phyloP scores from a whole-genome alignment of 2,888 invertebrate species.

The Drosophila merina region DNA sequence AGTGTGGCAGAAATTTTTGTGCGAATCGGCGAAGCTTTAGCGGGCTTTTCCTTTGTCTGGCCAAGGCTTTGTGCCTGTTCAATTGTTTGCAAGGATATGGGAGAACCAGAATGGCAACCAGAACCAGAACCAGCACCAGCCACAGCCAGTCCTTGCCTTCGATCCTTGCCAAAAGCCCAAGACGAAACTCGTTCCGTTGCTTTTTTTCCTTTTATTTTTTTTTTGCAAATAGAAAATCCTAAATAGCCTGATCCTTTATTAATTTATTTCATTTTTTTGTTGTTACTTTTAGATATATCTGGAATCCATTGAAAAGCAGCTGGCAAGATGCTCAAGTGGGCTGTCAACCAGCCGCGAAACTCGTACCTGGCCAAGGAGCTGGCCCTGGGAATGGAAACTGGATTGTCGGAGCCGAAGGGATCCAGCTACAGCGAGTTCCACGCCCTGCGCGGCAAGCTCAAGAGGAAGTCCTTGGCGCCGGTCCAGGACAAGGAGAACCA shows the following conservation, averaged over 20 bases:
- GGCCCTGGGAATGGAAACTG: constrained; percentile 17
- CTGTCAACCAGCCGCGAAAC: constrained; percentile 77
- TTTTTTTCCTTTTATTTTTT: constrained; percentile 31
- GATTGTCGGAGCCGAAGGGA: constrained; percentile 23
- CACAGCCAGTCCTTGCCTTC: constrained; percentile 49
- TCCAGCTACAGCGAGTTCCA: constrained; percentile 39
- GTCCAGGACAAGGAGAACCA: constrained; percentile 79
- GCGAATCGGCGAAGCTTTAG: constrained; percentile 35
- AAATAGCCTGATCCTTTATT: constrained; percentile 52
- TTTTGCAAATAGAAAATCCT: constrained; percentile 23
- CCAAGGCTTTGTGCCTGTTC: constrained; percentile 33
- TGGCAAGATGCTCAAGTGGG: constrained; percentile 81
- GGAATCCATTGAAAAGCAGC: constrained; percentile 42
- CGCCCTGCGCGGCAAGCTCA: constrained; percentile 36
- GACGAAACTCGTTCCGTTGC: constrained; percentile 55
- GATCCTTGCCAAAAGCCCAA: constrained; percentile 27
- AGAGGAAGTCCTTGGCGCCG: constrained; percentile 42
- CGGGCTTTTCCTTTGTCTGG: constrained; percentile 42
- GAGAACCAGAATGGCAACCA: constrained; percentile 8
- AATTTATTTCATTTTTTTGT: neutral
- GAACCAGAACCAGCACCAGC: constrained; percentile 18
- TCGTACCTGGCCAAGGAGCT: constrained; percentile 63
- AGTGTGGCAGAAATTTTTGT: constrained; percentile 6
- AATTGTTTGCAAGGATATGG: constrained; percentile 54
- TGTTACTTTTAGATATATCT: constrained; percentile 35